A percentile compares a stretch with the other conserved stretches of the same genome.
Evolutionary conservation across 2,797 vertebrate species (phyloP).

Genomic region (Tenualosa thibaudeaui): DNA sequence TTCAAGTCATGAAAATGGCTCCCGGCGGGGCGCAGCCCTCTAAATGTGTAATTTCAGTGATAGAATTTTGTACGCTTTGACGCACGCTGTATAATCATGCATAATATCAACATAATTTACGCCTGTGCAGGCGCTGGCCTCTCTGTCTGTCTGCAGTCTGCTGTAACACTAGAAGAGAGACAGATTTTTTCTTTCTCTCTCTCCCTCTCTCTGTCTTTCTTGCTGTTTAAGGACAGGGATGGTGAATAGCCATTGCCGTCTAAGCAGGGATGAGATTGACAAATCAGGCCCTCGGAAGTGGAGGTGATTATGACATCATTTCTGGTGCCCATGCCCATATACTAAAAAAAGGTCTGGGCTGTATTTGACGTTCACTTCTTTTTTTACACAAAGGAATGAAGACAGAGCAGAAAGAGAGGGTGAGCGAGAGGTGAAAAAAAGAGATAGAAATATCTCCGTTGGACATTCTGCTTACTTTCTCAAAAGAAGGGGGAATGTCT

Average conservation of each 20-base stretch:
- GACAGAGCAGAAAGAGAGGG: conserved; percentile 68
- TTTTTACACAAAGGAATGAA: conserved; percentile 2
- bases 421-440: conserved; percentile 38
- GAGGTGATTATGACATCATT: conserved; percentile 78
- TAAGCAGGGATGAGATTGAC: conserved; percentile 54
- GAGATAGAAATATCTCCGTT: conserved; percentile 75
- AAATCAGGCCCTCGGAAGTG: conserved; percentile 73
- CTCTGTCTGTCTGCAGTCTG: conserved; percentile 17
- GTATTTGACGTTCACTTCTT: conserved; percentile 66
- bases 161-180: conserved; percentile 23
- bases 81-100: conserved; percentile 46
- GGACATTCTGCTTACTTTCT: conserved; percentile 78
- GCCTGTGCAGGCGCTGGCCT: conserved; percentile 52
- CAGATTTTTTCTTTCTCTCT: conserved; percentile 3
- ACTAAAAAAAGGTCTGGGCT: conserved; percentile 60
- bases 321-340: conserved; percentile 56
- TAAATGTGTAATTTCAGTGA: conserved; percentile 48
- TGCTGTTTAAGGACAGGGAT: not conserved
- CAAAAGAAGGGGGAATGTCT: conserved; percentile 59
- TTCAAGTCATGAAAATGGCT: conserved; percentile 46
- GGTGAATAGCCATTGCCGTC: not conserved
- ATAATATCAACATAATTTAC: conserved; percentile 53
- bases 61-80: conserved; percentile 46
- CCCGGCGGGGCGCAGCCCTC: conserved; percentile 42
- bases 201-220: conserved; percentile 18